Conservation (phyloP, 2,797 vertebrate species). For the Champsocephalus gunnari region DNA sequence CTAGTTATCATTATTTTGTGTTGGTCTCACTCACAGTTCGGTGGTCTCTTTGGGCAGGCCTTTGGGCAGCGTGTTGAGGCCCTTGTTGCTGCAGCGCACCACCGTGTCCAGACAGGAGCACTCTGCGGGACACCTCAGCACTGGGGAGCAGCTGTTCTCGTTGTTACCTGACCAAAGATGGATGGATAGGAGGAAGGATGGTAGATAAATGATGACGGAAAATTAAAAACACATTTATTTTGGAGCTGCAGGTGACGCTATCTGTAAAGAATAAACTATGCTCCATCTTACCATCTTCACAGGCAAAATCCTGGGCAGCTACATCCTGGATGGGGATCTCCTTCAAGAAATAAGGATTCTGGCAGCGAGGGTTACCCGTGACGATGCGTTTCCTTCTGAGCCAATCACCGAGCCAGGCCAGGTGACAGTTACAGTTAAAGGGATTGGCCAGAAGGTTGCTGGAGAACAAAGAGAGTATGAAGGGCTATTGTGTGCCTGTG, state of each 20-base stretch:
- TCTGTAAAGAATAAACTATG: not conserved
- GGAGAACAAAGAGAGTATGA: slow-evolving; percentile 33
- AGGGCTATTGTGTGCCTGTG: no score
- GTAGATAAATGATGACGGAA: not conserved
- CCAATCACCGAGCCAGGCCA: slow-evolving; percentile 98
- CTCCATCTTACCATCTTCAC: slow-evolving; percentile 91
- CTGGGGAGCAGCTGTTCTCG: slow-evolving; percentile 95
- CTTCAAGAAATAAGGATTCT: slow-evolving; percentile 96
- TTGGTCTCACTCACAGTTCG: slow-evolving; percentile 90
- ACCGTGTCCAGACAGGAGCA: slow-evolving; percentile 97
- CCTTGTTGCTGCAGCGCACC: slow-evolving; percentile 98
- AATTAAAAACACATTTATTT: not conserved
- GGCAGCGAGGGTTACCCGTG: slow-evolving; percentile 98
- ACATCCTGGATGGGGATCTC: slow-evolving; percentile 99
- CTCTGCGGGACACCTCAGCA: slow-evolving; percentile 93
- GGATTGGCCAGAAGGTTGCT: slow-evolving; percentile 98
- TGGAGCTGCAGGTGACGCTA: not conserved
- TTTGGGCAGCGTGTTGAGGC: slow-evolving; percentile 91
- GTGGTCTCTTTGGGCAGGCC: slow-evolving; percentile 96
- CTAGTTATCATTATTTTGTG: not conserved
- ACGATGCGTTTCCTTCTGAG: slow-evolving; percentile 96
- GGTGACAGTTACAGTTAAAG: slow-evolving; percentile 98
- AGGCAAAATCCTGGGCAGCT: slow-evolving; percentile 97
- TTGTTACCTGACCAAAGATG: slow-evolving; percentile 87
- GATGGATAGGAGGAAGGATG: not conserved